Percentiles rank a stretch among this genome's conserved stretches.
These are phyloP conservation scores for Tenebrosternarchus preto DNA, from an alignment of 2,113 vertebrate species.

Conservation along the genomic window DNA sequence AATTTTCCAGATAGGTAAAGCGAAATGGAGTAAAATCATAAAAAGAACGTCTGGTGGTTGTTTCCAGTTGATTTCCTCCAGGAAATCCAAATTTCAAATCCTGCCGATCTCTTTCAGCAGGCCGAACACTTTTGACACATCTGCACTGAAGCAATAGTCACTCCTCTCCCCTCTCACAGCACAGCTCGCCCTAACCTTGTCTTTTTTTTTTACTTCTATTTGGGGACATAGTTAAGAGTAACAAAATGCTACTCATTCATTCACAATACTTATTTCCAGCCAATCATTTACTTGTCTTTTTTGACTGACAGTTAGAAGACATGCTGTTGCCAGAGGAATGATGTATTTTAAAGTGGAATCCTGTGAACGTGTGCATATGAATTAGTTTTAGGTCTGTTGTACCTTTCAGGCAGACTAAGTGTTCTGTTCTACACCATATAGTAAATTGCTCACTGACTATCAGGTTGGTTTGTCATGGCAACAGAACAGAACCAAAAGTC, in stretches of 20 bases:
- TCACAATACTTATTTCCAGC: too few species aligned
- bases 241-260: too few species aligned
- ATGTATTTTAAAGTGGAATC: too few species aligned
- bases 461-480: background rate
- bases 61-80: background rate
- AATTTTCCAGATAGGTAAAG: background rate
- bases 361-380: too few species aligned
- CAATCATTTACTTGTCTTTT: too few species aligned
- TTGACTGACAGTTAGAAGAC: too few species aligned
- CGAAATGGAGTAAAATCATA: background rate
- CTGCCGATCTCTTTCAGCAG: slow-evolving; percentile 7
- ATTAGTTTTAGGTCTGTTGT: too few species aligned
- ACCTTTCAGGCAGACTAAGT: background rate
- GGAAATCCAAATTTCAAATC: background rate
- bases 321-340: too few species aligned
- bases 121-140: slow-evolving; percentile 8
- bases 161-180: background rate
- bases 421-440: background rate
- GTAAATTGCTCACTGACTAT: background rate
- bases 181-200: background rate
- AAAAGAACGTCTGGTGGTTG: background rate
- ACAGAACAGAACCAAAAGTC: background rate
- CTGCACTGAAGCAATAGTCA: background rate
- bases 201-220: too few species aligned
- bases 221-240: too few species aligned